Conservation (phyloP, 1,140 invertebrate genomes). For the Drosophila sp. region DNA sequence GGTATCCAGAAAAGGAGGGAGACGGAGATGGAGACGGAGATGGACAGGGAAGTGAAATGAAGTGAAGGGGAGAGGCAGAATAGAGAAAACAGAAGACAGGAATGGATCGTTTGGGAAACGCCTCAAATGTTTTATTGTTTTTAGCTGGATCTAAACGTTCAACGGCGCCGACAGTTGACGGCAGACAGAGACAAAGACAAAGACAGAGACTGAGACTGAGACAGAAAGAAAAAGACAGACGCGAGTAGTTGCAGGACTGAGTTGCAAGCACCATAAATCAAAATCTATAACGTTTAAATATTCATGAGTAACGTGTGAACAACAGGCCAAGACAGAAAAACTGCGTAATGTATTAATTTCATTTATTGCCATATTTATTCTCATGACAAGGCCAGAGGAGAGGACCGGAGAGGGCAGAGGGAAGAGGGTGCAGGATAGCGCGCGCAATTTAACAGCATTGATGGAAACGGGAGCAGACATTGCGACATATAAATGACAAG, state of each 20-base stretch:
- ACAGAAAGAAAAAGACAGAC: not conserved
- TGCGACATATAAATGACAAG: conserved; percentile 84
- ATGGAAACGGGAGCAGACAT: conserved; percentile 59
- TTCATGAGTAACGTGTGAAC: conserved; percentile 80
- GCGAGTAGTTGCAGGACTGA: conserved; percentile 6
- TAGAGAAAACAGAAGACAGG: conserved; percentile 28
- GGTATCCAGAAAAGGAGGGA: not conserved
- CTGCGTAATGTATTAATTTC: conserved; percentile 79
- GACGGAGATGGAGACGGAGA: not conserved
- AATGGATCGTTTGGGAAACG: conserved; percentile 60
- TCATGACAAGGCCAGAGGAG: conserved; percentile 49
- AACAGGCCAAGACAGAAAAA: conserved; percentile 34
- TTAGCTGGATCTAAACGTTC: conserved; percentile 13
- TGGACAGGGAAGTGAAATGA: not conserved
- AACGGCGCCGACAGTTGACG: conserved; percentile 40
- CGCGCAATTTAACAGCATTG: conserved; percentile 40
- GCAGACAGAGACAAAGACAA: conserved; percentile 1
- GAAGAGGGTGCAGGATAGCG: conserved; percentile 13
- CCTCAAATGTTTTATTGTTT: conserved; percentile 72
- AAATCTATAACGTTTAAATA: conserved; percentile 71
- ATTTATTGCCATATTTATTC: conserved; percentile 80
- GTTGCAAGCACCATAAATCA: conserved; percentile 66
- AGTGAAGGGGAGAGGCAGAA: no score
- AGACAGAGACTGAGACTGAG: conserved; percentile 8
- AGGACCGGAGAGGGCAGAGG: not conserved